These are phyloP conservation scores for Lottia gigantea DNA, from an alignment of 2,888 invertebrate genomes.

Conservation along the genomic window DNA sequence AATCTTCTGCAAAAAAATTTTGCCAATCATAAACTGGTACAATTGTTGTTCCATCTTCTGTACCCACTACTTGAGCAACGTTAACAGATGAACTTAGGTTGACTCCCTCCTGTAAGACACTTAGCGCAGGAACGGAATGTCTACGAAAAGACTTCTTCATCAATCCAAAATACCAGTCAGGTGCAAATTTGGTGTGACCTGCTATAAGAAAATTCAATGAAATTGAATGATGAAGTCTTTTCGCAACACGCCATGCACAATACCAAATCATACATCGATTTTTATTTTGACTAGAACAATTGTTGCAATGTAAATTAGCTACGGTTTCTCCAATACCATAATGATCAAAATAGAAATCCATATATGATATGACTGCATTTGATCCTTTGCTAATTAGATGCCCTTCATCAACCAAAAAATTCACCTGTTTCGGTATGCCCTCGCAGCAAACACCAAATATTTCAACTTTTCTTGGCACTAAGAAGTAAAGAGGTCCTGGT, in stretches of 20 bases:
- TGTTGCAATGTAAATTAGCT: constrained; percentile 7
- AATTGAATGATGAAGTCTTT: constrained; percentile 13
- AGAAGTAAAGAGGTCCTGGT: constrained; percentile 45
- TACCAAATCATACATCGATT: constrained; percentile 25
- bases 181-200: constrained; percentile 33
- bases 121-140: constrained; percentile 18
- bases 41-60: constrained; percentile 17
- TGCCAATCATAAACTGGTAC: constrained; percentile 28
- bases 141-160: constrained; percentile 23
- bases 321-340: constrained; percentile 24
- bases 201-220: constrained; percentile 23
- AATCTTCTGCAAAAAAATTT: constrained; percentile 10
- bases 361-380: constrained; percentile 22
- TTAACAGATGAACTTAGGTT: constrained; percentile 26
- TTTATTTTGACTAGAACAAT: constrained; percentile 22
- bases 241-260: constrained; percentile 21
- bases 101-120: constrained; percentile 22
- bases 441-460: constrained; percentile 40
- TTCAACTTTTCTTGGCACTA: constrained; percentile 39
- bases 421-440: constrained; percentile 24
- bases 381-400: constrained; percentile 25
- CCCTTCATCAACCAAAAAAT: constrained; percentile 41
- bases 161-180: constrained; percentile 34
- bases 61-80: constrained; percentile 24
- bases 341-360: constrained; percentile 27